These are phyloP conservation scores for Epinephelus cyanopodus DNA, from an alignment of 2,113 vertebrate genomes.

Conservation along the genomic window DNA sequence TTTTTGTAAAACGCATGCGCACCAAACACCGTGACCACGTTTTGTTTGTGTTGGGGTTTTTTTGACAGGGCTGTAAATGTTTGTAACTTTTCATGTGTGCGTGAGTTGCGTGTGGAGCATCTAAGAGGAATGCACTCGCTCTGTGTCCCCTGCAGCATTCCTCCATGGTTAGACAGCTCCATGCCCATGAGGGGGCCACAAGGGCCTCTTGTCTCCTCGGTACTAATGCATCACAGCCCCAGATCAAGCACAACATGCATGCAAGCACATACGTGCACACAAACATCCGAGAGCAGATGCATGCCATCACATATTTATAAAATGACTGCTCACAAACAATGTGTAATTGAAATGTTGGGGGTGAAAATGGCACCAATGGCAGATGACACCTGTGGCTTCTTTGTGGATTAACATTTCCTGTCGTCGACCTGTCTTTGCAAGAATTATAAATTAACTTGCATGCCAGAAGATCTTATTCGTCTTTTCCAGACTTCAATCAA, in stretches of 20 bases:
- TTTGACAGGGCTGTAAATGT: conserved; percentile 44
- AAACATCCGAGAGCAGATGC: conserved; percentile 59
- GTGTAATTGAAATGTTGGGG: not conserved
- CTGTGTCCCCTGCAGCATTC: conserved; percentile 72
- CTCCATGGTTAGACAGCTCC: conserved; percentile 70
- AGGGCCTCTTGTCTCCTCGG: conserved; percentile 74
- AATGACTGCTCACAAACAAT: conserved; percentile 1
- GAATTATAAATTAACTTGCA: not conserved
- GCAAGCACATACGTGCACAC: conserved; percentile 49
- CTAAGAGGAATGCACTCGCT: conserved; percentile 66
- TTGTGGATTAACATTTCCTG: conserved; percentile 3
- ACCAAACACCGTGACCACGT: not conserved
- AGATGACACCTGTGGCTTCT: conserved; percentile 38
- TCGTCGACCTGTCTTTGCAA: not conserved
- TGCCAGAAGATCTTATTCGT: not conserved
- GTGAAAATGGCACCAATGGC: not conserved
- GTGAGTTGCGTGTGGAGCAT: conserved; percentile 64
- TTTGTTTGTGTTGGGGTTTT: conserved; percentile 39
- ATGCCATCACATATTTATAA: conserved; percentile 42
- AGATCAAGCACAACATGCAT: conserved; percentile 62
- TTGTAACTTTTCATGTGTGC: conserved; percentile 45
- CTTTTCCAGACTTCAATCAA: not conserved
- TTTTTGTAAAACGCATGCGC: conserved; percentile 3
- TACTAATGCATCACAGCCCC: conserved; percentile 77
- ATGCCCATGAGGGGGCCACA: conserved; percentile 72